Base-by-base conservation (phyloP, 2,797 vertebrate species). In the Scleropages formosus region DNA sequence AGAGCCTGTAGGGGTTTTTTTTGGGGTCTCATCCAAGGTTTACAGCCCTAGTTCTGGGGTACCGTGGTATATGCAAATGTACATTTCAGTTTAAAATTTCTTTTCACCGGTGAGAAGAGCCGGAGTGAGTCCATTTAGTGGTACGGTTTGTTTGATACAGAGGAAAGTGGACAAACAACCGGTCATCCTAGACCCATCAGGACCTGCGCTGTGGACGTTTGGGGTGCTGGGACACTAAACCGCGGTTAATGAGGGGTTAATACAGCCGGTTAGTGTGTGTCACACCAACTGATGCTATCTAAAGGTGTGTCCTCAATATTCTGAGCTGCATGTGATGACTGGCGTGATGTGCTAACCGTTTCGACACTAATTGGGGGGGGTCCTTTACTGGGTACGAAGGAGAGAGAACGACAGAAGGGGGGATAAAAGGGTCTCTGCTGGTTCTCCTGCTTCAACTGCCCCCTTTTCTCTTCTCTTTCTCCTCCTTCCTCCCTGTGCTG, bases 361-460 rank as follows among this genome's bases (percentile, higher is more conserved):
- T 51, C 6, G 8, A 8, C 53, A 70, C 67, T 70, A 70, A 70
- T 70, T 66, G 27, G 51, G 27, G 51, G 27, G 20, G 67, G 26
- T 51, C 47, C 31, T 56, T 72, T 39, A 31, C 27, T 61, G 59
- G n/a, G n/a, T 26, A 18, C 22, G 58, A 59, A 72, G 53, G 26
- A 39, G 6, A 56, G 59, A 2, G 18, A 59, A 31, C 24, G 58
- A 58, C 31, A 64, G 46, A 76, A 60, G 18, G 76, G 75, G 65
- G 76, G 91, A n/a, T n/a, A 78, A 83, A 87, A 53, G 79, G 88
- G 82, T 87, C 78, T 90, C 79, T 95, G 94, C 94, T 96, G 93
- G 89, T 94, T 96, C 93, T 94, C 91, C 95, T 96, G 95, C 96
- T 98, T 98, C 94, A 98, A 95, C 94, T 93, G 93, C 95, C 92